Percentiles rank a stretch among this genome's conserved stretches.
These are phyloP conservation scores for Zootermopsis nevadensis DNA, from an alignment of 2,888 invertebrate species.

Conservation along the genomic window DNA sequence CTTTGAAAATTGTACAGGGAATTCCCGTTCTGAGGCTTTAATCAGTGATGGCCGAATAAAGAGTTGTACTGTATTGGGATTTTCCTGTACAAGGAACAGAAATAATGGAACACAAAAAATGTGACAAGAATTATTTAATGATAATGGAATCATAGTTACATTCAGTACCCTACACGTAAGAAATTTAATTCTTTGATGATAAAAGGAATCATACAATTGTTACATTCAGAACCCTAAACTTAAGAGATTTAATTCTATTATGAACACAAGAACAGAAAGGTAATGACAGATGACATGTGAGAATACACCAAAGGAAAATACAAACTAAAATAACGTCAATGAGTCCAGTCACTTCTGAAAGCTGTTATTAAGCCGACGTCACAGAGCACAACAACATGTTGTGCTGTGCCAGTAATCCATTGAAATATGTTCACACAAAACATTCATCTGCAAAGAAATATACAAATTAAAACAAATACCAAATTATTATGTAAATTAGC, in stretches of 20 bases:
- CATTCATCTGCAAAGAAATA: conserved; percentile 12
- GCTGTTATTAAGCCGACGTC: background rate
- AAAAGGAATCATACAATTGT: conserved; percentile 22
- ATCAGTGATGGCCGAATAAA: no score
- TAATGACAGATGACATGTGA: conserved; percentile 9
- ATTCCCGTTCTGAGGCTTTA: no score
- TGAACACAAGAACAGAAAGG: conserved; percentile 5
- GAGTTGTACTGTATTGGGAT: no score
- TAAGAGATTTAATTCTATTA: background rate
- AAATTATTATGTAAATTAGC: background rate
- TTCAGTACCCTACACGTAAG: no score
- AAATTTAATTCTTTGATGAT: conserved; percentile 41
- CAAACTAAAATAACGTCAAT: background rate
- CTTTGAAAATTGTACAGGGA: no score
- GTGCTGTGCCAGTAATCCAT: background rate
- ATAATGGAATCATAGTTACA: no score
- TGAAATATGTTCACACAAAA: background rate
- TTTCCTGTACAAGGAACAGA: no score
- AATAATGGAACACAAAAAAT: no score
- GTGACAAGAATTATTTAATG: background rate
- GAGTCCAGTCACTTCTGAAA: background rate
- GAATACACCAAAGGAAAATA: conserved; percentile 19
- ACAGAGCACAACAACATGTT: background rate
- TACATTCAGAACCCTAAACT: background rate
- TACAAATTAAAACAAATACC: background rate